phyloP scores from a whole-genome alignment of 92 coral and sea anemone species.

The Isaurus tuberculatus region DNA sequence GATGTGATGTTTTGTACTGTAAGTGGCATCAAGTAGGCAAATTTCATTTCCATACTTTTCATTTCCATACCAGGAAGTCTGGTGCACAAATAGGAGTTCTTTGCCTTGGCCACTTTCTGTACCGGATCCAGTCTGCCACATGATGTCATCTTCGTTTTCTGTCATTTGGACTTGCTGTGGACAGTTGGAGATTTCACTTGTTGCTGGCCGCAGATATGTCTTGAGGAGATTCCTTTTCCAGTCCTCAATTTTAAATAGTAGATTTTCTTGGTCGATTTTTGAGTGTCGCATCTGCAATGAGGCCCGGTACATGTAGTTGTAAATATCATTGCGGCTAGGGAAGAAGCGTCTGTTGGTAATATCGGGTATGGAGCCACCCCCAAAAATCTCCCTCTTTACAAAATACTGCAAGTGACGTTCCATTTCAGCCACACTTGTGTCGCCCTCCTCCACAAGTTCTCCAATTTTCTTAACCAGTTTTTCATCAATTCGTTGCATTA shows the following conservation, averaged over 20 bases:
- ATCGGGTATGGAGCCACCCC: constrained; percentile 24
- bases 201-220: constrained; percentile 41
- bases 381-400: constrained; percentile 57
- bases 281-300: constrained; percentile 24
- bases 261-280: constrained; percentile 55
- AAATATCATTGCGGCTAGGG: constrained; percentile 36
- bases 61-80: not conserved
- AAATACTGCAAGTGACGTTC: constrained; percentile 46
- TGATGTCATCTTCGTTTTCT: constrained; percentile 14
- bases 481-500: constrained; percentile 49
- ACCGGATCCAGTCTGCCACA: not conserved
- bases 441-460: constrained; percentile 61
- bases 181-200: not conserved
- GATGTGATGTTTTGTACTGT: not conserved
- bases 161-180: not conserved
- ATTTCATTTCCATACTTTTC: not conserved
- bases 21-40: not conserved
- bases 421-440: constrained; percentile 66
- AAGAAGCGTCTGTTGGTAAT: constrained; percentile 41
- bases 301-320: constrained; percentile 60
- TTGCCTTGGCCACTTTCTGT: constrained; percentile 1
- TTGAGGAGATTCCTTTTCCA: constrained; percentile 50
- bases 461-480: constrained; percentile 51
- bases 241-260: constrained; percentile 29
- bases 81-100: not conserved